Percentiles rank a stretch among this genome's conserved stretches.
phyloP scores from a whole-genome alignment of 30 jellyfish, hydroid and myxozoan genomes.

The Aurelia coerulea region DNA sequence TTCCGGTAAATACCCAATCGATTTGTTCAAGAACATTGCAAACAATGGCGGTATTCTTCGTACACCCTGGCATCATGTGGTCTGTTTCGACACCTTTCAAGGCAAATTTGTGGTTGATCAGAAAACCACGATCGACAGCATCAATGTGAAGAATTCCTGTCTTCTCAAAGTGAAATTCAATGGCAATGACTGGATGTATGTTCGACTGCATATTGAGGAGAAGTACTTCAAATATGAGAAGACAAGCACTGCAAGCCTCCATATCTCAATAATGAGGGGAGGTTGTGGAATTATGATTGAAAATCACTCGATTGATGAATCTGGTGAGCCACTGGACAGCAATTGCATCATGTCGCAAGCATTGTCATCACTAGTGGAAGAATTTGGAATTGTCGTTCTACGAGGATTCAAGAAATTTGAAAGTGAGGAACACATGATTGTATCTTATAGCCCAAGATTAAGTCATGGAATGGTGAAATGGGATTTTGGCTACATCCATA shows the following conservation, averaged over 20 bases:
- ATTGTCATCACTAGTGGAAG: conserved; percentile 21
- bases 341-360: conserved; percentile 12
- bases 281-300: conserved; percentile 39
- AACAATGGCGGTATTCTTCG: conserved; percentile 30
- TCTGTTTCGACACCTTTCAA: conserved; percentile 29
- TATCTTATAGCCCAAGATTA: neutral
- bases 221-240: neutral
- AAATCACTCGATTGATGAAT: neutral
- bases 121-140: neutral
- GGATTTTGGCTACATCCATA: conserved; percentile 56
- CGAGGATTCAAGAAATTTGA: conserved; percentile 57
- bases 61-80: conserved; percentile 70
- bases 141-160: neutral
- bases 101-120: conserved; percentile 48
- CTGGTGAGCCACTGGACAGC: conserved; percentile 16
- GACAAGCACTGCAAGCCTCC: neutral
- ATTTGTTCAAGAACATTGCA: conserved; percentile 38
- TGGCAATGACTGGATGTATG: conserved; percentile 36
- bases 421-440: conserved; percentile 20
- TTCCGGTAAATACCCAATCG: conserved; percentile 61
- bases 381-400: conserved; percentile 64
- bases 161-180: conserved; percentile 20
- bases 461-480: conserved; percentile 42
- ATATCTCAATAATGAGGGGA: conserved; percentile 17
- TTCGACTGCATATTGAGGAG: conserved; percentile 8